These are phyloP conservation scores for Elephantulus edwardii DNA, from an alignment of 2,113 vertebrate genomes.

Conservation along the genomic window DNA sequence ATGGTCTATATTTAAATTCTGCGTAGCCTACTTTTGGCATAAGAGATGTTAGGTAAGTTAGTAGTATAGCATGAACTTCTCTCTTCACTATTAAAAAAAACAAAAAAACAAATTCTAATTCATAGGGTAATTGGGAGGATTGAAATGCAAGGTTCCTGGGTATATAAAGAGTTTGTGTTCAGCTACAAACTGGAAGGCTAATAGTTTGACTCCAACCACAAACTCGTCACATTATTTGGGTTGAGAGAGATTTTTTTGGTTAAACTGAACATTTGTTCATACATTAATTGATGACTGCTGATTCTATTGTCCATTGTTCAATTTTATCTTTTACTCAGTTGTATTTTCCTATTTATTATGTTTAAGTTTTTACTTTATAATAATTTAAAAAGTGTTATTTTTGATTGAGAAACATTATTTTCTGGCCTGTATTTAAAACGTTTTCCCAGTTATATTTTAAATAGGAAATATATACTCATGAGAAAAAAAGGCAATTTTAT, in stretches of 20 bases:
- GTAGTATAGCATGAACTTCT: not conserved
- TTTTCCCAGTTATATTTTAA: not conserved
- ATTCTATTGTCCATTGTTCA: not conserved
- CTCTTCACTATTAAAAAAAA: not conserved
- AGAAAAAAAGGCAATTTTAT: not conserved
- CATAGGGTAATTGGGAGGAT: not conserved
- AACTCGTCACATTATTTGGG: not conserved
- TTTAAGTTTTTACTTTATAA: not conserved
- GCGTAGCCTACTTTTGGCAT: not conserved
- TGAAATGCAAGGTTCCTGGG: not conserved
- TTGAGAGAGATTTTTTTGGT: not conserved
- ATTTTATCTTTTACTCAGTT: not conserved
- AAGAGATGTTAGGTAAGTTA: not conserved
- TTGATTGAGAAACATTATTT: not conserved
- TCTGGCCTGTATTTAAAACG: not conserved
- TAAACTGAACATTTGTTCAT: not conserved
- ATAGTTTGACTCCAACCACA: not conserved
- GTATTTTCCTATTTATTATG: not conserved
- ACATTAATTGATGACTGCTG: not conserved
- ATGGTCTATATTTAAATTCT: not conserved
- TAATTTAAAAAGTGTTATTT: not conserved
- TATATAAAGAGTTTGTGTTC: not conserved
- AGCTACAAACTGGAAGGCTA: not conserved
- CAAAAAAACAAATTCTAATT: not conserved
- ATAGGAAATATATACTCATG: not conserved